These are phyloP conservation scores for Notarius lentiginosus DNA, from an alignment of 2,113 vertebrate species.

Conservation along the genomic window DNA sequence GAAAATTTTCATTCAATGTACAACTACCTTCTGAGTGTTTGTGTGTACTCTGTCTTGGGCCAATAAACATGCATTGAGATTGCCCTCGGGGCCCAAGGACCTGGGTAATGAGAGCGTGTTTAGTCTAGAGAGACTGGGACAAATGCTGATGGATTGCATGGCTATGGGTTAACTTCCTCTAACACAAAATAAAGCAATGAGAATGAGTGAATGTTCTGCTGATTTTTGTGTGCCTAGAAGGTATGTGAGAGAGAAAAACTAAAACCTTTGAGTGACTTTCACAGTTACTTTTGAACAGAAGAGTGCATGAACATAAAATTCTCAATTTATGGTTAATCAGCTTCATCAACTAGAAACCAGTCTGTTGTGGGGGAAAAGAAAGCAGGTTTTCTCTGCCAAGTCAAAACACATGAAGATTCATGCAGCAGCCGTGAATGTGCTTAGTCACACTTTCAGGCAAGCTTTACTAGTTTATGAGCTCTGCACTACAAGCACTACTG, in stretches of 20 bases:
- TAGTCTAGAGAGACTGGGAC: conserved; percentile 75
- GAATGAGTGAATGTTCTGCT: conserved; percentile 32
- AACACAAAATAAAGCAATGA: conserved; percentile 53
- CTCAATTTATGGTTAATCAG: not conserved
- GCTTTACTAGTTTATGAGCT: conserved; percentile 74
- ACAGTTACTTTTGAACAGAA: conserved; percentile 13
- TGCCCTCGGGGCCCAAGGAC: conserved; percentile 62
- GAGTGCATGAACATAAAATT: not conserved
- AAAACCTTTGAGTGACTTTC: conserved; percentile 33
- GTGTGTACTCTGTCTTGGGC: conserved; percentile 61
- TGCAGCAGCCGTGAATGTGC: conserved; percentile 58
- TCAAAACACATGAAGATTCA: conserved; percentile 31
- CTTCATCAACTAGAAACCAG: not conserved
- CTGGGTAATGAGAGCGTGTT: conserved; percentile 77
- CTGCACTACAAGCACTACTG: conserved; percentile 43
- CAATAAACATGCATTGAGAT: conserved; percentile 74
- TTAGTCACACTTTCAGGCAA: conserved; percentile 64
- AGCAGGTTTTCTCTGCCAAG: conserved; percentile 19
- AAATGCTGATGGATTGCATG: conserved; percentile 77
- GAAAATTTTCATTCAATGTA: conserved; percentile 63
- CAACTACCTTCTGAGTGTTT: conserved; percentile 57
- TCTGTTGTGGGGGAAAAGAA: conserved; percentile 4
- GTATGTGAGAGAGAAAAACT: conserved; percentile 29
- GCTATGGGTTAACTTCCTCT: conserved; percentile 72
- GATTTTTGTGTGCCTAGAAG: conserved; percentile 54